Percentiles rank a stretch among this genome's conserved stretches.
Conservation (phyloP, 2,797 vertebrate species). For the Selene dorsalis region DNA sequence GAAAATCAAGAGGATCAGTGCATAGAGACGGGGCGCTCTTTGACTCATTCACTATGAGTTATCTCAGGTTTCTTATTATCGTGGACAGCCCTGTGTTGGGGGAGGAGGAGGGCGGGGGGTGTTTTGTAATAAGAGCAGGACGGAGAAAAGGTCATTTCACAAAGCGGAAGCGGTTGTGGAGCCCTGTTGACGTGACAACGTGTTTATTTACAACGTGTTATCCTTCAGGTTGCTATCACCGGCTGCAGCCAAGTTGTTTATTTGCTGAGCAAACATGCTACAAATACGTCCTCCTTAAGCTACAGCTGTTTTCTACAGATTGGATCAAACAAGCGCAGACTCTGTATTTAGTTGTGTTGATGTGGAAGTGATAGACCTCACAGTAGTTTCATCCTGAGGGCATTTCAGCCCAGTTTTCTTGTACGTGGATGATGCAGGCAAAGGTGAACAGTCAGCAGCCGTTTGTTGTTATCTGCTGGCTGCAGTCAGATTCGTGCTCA, state of each 20-base stretch:
- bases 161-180: not conserved
- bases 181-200: constrained; percentile 1
- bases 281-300: constrained; percentile 4
- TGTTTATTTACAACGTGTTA: constrained; percentile 16
- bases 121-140: not conserved
- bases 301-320: not conserved
- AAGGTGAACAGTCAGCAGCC: not conserved
- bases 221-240: constrained; percentile 1
- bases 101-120: too few species aligned
- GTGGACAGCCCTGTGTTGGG: not conserved
- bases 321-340: not conserved
- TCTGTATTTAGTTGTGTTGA: not conserved
- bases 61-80: not conserved
- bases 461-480: not conserved
- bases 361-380: not conserved
- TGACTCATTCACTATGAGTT: not conserved
- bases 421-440: too few species aligned
- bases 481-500: not conserved
- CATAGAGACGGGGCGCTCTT: not conserved
- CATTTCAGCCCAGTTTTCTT: not conserved
- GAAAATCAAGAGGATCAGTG: not conserved
- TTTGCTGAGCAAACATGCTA: constrained; percentile 7
- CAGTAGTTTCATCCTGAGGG: not conserved
- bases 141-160: constrained; percentile 5
- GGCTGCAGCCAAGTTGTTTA: not conserved